phyloP scores from a whole-genome alignment of 2,888 invertebrate species.

The Rapana venosa region DNA sequence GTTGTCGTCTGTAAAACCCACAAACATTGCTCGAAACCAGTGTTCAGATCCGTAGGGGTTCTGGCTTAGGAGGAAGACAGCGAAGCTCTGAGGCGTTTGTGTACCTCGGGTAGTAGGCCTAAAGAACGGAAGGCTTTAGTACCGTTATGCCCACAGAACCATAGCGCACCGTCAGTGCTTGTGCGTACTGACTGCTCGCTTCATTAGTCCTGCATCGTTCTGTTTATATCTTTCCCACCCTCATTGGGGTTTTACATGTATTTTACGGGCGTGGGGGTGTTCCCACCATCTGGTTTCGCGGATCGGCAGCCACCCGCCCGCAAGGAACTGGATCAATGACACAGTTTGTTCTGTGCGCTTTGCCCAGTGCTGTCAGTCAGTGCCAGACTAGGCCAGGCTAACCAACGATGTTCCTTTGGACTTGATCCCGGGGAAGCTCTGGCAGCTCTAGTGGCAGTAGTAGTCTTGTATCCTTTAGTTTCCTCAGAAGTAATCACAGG shows the following conservation, averaged over 20 bases:
- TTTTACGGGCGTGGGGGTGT: background rate
- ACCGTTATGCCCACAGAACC: conserved; percentile 30
- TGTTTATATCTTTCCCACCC: background rate
- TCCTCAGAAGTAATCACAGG: too few species aligned
- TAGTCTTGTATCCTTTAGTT: too few species aligned
- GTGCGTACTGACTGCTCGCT: background rate
- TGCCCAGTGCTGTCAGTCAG: background rate
- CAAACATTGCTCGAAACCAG: conserved; percentile 34
- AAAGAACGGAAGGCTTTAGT: conserved; percentile 28
- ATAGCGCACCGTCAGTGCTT: background rate
- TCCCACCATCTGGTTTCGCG: background rate
- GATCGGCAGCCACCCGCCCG: background rate
- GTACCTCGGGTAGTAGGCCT: background rate
- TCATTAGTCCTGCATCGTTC: background rate
- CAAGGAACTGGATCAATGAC: background rate
- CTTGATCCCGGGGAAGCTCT: background rate
- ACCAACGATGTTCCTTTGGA: background rate
- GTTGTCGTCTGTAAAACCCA: conserved; percentile 40
- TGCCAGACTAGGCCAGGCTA: background rate
- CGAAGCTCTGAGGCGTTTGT: conserved; percentile 6
- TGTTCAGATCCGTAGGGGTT: conserved; percentile 39
- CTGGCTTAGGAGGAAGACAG: background rate
- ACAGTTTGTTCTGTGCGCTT: background rate
- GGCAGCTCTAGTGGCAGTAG: background rate
- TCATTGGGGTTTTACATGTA: background rate